A percentile compares a stretch with the other conserved stretches of the same genome.
Conservation (phyloP, 1,140 invertebrate species). For the Centruroides vittatus region DNA sequence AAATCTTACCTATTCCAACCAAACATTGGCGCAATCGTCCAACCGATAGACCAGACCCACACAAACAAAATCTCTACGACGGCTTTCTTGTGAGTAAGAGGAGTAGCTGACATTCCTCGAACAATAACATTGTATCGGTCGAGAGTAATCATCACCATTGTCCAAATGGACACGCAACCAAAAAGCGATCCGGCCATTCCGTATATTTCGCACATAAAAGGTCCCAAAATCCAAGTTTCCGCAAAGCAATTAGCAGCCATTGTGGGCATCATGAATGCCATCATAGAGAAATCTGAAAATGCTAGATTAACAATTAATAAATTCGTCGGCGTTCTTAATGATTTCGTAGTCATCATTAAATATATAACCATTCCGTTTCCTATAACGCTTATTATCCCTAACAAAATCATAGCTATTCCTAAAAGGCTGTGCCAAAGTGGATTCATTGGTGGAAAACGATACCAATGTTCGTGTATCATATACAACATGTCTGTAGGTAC, state of each 20-base stretch:
- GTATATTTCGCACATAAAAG: conserved; percentile 65
- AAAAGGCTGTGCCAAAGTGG: conserved; percentile 62
- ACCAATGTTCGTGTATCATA: conserved; percentile 54
- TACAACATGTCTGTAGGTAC: conserved; percentile 55
- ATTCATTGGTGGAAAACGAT: conserved; percentile 60
- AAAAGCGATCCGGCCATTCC: conserved; percentile 61
- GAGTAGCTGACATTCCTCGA: conserved; percentile 54
- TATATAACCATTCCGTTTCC: conserved; percentile 78
- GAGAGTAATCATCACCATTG: conserved; percentile 63
- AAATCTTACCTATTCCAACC: conserved; percentile 43
- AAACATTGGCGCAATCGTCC: conserved; percentile 56
- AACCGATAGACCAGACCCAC: conserved; percentile 48
- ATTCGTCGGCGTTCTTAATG: conserved; percentile 65
- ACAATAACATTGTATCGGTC: conserved; percentile 77
- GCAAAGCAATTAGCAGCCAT: conserved; percentile 68
- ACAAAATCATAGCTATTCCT: conserved; percentile 52
- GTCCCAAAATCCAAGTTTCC: conserved; percentile 71
- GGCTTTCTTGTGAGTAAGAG: conserved; percentile 50
- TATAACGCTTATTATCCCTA: conserved; percentile 50
- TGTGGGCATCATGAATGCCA: conserved; percentile 58
- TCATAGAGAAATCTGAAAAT: conserved; percentile 76
- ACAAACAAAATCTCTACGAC: conserved; percentile 48
- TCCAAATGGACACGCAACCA: conserved; percentile 65
- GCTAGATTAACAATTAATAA: conserved; percentile 70
- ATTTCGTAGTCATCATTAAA: conserved; percentile 61